Evolutionary conservation across 2,113 vertebrate genomes (phyloP).

Genomic region (Entomyzon cyanotis): DNA sequence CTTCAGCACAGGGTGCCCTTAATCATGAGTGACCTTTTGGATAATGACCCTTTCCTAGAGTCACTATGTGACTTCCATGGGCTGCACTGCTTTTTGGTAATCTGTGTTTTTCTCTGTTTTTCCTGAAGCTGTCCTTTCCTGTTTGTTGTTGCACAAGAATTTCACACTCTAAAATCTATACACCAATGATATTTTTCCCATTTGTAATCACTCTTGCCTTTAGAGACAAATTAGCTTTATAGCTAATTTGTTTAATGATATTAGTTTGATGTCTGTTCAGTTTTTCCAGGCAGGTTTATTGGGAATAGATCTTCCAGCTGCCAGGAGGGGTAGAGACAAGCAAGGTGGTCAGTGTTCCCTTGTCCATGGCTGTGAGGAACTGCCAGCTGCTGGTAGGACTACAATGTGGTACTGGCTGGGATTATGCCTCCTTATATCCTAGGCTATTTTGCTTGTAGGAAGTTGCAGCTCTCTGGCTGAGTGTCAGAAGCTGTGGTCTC

Average conservation of each 20-base stretch:
- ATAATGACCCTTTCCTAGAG: background rate
- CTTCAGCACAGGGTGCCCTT: background rate
- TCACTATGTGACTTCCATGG: background rate
- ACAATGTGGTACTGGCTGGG: too few relatives aligned
- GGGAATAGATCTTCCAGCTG: background rate
- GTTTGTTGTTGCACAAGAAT: background rate
- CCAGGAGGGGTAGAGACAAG: background rate
- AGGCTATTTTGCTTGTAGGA: background rate
- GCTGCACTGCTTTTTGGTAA: background rate
- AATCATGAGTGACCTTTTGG: background rate
- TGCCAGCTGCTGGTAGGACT: background rate
- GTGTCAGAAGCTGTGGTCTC: background rate
- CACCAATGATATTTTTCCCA: background rate
- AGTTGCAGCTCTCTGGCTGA: background rate
- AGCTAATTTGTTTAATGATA: background rate
- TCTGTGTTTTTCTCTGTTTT: background rate
- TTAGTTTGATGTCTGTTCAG: background rate
- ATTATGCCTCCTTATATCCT: background rate
- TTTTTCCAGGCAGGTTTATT: background rate
- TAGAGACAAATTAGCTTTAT: background rate
- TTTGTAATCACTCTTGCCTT: background rate
- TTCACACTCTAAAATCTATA: background rate
- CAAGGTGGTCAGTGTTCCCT: background rate
- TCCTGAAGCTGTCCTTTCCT: background rate
- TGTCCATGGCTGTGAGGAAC: background rate